Evolutionary conservation across 2,888 invertebrate species (phyloP), one percentile per base, ranked within the genome.

Genomic region (Amblyteles armatorius): DNA sequence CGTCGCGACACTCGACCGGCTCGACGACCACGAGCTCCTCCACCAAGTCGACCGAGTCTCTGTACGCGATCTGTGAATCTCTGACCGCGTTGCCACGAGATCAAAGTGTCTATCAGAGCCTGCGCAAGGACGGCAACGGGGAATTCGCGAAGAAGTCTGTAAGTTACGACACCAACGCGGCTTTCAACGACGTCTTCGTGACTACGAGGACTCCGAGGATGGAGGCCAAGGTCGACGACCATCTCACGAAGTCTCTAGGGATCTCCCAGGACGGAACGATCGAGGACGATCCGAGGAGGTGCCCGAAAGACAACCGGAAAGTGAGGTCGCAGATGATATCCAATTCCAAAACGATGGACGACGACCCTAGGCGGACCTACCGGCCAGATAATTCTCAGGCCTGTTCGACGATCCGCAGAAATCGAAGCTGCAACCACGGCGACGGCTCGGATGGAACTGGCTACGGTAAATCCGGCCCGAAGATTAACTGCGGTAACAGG

Each of bases 21-120:
- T 93, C 93, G n/a, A 91, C 91, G 11, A 90, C 91, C 0, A 89
- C 89, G 4, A 92, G 91, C 0, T 87, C 88, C 0, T 93, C 93
- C 13, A 92, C 92, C 0, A 91, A 90, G 76, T 93, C 93, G 0
- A 92, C 90, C 2, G 93, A 93, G 68, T 93, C 93, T 0, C 81
- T 92, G 0, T 91, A 90, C 84, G 92, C 92, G 2, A 92, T 92
- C 69, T 90, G 90, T 77, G 92, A 93, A 33, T 88, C 90, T 11
- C 55, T 91, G 57, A 77, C 86, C 9, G 88, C 89, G 5, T 36
- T 83, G 79, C 65, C 88, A 2, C 86, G 85, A 55, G 69, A 77
- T 48, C 74, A 4, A 19, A 69, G 73, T 50, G 16, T 22, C 36
- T 44, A 33, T 60, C 76, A 67, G 6, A 67, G 72, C 11, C 19